Evolutionary conservation across 2,888 invertebrate species (phyloP), one percentile per base, ranked within the genome.

Genomic region (Nipponacmea schrenckii): DNA sequence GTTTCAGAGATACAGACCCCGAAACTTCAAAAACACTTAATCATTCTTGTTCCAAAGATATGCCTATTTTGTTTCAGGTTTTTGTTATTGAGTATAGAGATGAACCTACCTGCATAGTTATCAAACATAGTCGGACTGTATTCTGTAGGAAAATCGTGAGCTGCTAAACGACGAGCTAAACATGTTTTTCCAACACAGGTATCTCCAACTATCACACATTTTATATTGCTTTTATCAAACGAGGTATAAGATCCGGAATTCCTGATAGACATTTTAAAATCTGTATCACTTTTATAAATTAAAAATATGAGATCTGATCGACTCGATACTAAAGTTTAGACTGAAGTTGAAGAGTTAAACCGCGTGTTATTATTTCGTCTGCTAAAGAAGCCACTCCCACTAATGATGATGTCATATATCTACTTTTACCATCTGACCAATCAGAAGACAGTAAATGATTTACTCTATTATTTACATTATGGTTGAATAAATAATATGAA

Each of bases 151-250:
- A 82, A 83, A 5, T 78, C 80, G 56, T 81, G 73, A 2, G 81
- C 76, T 10, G 84, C 80, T 15, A 84, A 73, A 46, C 83, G 72
- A 20, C 79, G 73, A 14, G 83, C 83, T 31, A 84, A 72, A 65
- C 80, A 79, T 12, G 81, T 79, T 70, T 84, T 84, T 17, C 84
- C 84, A 48, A 82, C 82, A 63, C 79, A 82, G 17, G 80, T 74
- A 68, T 84, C 83, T 20, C 84, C 84, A 45, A 84, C 82, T 56
- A 84, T 67, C n/a, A 84, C 83, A 77, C 84, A 84, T 67, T 84
- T 84, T 62, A 84, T 71, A 64, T 77, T 77, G 64, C 74, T 77
- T 62, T 77, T 77, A 71, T 77, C 74, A 39, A 73, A 50, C 15
- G 48, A 70, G 56, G 72, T 71, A 70, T 77, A 74, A 26, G 39